phyloP scores from a whole-genome alignment of 2,797 vertebrate species.

The Caiman crocodilus region DNA sequence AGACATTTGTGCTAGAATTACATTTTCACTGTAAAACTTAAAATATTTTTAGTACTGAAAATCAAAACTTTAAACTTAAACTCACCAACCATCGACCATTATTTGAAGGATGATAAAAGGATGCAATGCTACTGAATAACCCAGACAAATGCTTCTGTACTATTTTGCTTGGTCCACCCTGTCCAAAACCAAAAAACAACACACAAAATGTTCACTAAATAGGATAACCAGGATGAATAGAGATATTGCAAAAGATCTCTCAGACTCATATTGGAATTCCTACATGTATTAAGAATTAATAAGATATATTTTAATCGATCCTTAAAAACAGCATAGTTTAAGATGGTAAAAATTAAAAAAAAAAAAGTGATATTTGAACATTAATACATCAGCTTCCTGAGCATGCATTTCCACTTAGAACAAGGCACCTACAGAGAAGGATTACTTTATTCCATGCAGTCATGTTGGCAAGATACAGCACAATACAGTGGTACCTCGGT shows the following conservation, averaged over 20 bases:
- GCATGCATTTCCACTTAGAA: background rate
- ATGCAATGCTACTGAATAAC: slow-evolving; percentile 95
- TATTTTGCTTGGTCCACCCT: slow-evolving; percentile 97
- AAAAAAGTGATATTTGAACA: background rate
- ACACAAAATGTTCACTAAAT: background rate
- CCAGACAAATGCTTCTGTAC: slow-evolving; percentile 94
- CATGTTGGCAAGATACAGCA: background rate
- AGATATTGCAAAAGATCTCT: background rate
- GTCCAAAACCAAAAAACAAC: slow-evolving; percentile 40
- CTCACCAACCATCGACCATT: slow-evolving; percentile 98
- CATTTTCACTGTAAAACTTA: background rate
- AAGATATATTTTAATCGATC: background rate
- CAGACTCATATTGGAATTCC: background rate
- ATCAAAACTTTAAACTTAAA: background rate
- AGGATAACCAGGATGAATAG: fast-evolving
- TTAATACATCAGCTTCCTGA: background rate
- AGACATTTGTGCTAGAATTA: background rate
- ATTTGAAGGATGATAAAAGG: slow-evolving; percentile 98
- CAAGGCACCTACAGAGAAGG: background rate
- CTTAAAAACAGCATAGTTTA: slow-evolving; percentile 6
- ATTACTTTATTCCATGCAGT: background rate
- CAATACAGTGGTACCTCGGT: no score
- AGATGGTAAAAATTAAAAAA: background rate
- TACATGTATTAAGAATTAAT: background rate
- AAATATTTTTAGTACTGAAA: background rate